Evolutionary conservation across 2,888 invertebrate species (phyloP), one percentile per base, ranked within the genome.

Genomic region (Eudasyphora cyanicolor): DNA sequence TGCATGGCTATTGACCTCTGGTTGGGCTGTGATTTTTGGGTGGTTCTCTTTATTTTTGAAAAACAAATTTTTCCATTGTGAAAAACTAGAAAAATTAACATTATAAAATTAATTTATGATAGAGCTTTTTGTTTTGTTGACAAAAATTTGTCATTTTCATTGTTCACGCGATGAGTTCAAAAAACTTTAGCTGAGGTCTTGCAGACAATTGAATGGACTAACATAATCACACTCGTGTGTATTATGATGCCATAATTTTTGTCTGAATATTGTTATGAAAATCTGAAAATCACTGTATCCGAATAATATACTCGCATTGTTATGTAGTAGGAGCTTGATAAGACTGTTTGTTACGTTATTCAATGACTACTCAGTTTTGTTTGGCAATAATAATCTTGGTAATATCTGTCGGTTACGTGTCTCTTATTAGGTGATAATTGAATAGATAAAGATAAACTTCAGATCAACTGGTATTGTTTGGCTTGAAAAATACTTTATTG

Each of bases 51-150:
- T 54, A 5, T 6, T 29, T 49, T 19, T 54, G 51, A 54, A 54
- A 54, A 54, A 54, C 51, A 54, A 7, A 62, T 29, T 62, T 27
- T 21, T 38, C 35, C 64, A 38, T 64, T 64, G 64, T 64, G 35
- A 64, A 35, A 64, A 64, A 35, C 32, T 10, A 64, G 35, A 64
- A 10, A 35, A 38, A 64, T 64, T 64, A 21, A 38, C 19, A 64
- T 19, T 64, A 38, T n/a, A 64, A 38, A 38, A 32, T 64, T 3
- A 64, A 38, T 35, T 64, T 64, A 35, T 35, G 64, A 64, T 19
- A 8, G 6, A 12, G n/a, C 14, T 32, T 62, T 60, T 60, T 29
- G n/a, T 57, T 29, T 29, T 29, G 2, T 8, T 64, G 17, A 64
- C 27, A 57, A 27, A 27, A 14, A 57, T 27, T 10, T 57, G 27